Evolutionary conservation across 2,797 vertebrate species (phyloP).

Genomic region (Adrianichthys oophorus): DNA sequence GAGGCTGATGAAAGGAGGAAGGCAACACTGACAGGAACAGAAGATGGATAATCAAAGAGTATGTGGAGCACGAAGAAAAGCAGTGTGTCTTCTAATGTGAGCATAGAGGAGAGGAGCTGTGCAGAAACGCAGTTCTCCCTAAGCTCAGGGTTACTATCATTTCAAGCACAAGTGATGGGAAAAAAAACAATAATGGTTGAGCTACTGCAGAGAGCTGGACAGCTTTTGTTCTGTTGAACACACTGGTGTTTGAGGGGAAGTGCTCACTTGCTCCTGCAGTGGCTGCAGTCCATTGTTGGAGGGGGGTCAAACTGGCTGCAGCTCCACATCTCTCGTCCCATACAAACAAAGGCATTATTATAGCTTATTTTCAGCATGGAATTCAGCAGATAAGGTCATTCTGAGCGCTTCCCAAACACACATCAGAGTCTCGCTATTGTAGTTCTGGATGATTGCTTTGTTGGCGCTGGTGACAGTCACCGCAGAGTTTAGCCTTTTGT

Average conservation of each 20-base stretch:
- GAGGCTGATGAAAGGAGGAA: conserved; percentile 24
- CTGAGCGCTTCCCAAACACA: conserved; percentile 25
- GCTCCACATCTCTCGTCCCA: conserved; percentile 36
- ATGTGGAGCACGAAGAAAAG: conserved; percentile 36
- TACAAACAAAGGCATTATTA: conserved; percentile 64
- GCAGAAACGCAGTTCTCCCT: conserved; percentile 36
- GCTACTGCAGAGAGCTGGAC: conserved; percentile 44
- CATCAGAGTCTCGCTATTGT: conserved; percentile 51
- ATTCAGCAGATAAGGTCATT: conserved; percentile 63
- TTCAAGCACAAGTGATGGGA: conserved; percentile 64
- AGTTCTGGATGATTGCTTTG: conserved; percentile 49
- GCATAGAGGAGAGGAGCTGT: conserved; percentile 12
- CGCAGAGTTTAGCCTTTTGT: conserved; percentile 39
- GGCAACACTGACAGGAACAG: conserved; percentile 7
- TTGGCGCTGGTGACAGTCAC: conserved; percentile 29
- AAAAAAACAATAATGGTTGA: conserved; percentile 55
- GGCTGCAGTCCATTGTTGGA: conserved; percentile 58
- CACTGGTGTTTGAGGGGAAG: conserved; percentile 38
- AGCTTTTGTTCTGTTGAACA: conserved; percentile 40
- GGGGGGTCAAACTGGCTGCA: conserved; percentile 54
- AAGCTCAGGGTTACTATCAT: conserved; percentile 58
- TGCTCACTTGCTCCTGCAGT: conserved; percentile 29
- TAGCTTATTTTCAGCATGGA: conserved; percentile 51
- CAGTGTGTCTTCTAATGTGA: conserved; percentile 26
- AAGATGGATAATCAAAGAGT: conserved; percentile 40